Base-by-base conservation (phyloP, 2,888 invertebrate species). In the Sericinus montela region DNA sequence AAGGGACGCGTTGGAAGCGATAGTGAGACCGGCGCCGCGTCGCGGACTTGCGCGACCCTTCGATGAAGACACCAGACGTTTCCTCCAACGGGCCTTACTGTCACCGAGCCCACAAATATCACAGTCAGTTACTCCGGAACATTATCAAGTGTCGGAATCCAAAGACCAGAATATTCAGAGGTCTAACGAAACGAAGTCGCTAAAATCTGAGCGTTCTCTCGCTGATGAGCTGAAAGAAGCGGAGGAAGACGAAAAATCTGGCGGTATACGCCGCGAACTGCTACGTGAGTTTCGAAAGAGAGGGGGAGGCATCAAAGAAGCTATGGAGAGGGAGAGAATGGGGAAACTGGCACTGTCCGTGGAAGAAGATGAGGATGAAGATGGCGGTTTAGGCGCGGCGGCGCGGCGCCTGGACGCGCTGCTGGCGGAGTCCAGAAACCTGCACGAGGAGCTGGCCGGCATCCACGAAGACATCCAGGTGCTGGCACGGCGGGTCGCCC, bases 381-480 rank as follows among this genome's bases (percentile, higher is more conserved):
- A 74, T 5, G 60, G 59, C 32, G 77, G 78, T 50, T 68, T 85
- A 62, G 59, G 74, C 1, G 73, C 77, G 41, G 86, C 87, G 14
- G 83, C 84, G 58, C 67, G 83, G 44, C 71, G 74, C 36, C 67
- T 88, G 61, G 86, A 83, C 68, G 78, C 75, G 53, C 69, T 89
- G 72, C 74, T 88, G 61, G 81, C 75, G 38, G 88, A 88, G 72
- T 85, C 87, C 8, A 71, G 85, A 15, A 74, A 71, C 48, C 75
- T 89, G 59, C 87, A 86, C 74, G 74, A 67, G 57, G 83, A 87
- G 75, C 72, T 89, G 67, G 81, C 83, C 8, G 84, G 74, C 65
- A 89, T 89, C 66, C 84, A 86, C 60, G 75, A 79, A 53, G 89
- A 89, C 79, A 80, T 89, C 72, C 88, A 89, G 85, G 89, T 89